Evolutionary conservation across 1,140 invertebrate genomes (phyloP), one percentile per base, ranked within the genome.

Genomic region (Popillia japonica): DNA sequence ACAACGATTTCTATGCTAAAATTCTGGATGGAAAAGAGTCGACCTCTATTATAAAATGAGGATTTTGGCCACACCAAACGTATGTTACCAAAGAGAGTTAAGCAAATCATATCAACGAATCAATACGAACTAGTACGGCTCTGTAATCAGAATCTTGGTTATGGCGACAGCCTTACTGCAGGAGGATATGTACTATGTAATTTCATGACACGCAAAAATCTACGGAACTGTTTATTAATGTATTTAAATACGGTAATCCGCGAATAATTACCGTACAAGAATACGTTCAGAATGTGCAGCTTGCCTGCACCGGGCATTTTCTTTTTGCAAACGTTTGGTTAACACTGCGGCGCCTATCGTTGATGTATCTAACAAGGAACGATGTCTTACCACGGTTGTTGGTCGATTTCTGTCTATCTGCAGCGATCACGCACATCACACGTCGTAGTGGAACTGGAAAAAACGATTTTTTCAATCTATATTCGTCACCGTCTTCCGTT

Each of bases 221-320:
- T n/a, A n/a, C 44, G 44, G 44, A 48, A 48, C 44, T 48, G 44
- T 48, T 48, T 48, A 48, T 48, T 48, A 48, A 48, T 48, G 44
- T 48, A 14, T 3, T 48, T 48, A 48, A 48, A 48, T 48, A 48
- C 44, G 44, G 44, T 48, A 48, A 48, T 48, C 44, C 44, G 44
- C 17, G 11, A 48, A n/a, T 48, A 48, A 48, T 48, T 48, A 48
- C 17, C 44, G 8, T 48, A 48, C 41, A 42, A 10, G 44, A n/a
- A 4, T 48, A 10, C 11, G 44, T 48, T 48, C 44, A 48, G 44
- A 48, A 14, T 48, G 3, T 48, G 44, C 44, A n/a, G 44, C 11
- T 11, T 48, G 44, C 44, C n/a, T n/a, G 17, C 44, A 48, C 44
- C 44, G 44, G 11, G 11, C 11, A 14, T 48, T 48, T 48, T 48